These are phyloP conservation scores for Varecia variegata DNA, from an alignment of 2,797 vertebrate genomes.

Conservation along the genomic window DNA sequence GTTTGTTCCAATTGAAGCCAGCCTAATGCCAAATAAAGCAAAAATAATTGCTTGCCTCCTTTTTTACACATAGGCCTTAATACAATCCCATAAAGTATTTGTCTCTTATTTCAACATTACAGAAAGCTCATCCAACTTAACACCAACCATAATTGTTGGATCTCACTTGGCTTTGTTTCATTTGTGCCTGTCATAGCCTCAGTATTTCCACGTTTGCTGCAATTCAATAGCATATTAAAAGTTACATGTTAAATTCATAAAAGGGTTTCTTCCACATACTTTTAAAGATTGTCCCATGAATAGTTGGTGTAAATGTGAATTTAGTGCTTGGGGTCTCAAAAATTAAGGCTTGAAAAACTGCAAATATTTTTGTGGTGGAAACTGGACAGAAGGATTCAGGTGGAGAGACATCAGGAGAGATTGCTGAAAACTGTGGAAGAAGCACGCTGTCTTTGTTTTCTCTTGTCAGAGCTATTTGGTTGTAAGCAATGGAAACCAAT, in stretches of 20 bases:
- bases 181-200: background rate
- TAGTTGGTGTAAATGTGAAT: background rate
- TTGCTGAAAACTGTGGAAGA: background rate
- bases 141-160: background rate
- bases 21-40: slow-evolving; percentile 59
- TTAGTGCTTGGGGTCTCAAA: background rate
- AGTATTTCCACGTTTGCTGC: slow-evolving; percentile 1
- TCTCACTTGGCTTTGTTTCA: slow-evolving; percentile 1
- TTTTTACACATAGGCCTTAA: slow-evolving; percentile 27
- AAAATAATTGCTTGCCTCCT: slow-evolving; percentile 11
- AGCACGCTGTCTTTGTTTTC: background rate
- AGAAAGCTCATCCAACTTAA: background rate
- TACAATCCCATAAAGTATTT: background rate
- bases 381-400: background rate
- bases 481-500: background rate
- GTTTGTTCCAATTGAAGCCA: slow-evolving; percentile 52
- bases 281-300: background rate
- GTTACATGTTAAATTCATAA: background rate
- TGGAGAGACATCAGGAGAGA: background rate
- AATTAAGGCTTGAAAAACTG: background rate
- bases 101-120: background rate
- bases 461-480: background rate
- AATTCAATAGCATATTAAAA: slow-evolving; percentile 28
- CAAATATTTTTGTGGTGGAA: background rate
- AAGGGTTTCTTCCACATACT: background rate